Evolutionary conservation across 2,113 vertebrate species (phyloP), one percentile per base, ranked within the genome.

Genomic region (Carollia perspicillata): DNA sequence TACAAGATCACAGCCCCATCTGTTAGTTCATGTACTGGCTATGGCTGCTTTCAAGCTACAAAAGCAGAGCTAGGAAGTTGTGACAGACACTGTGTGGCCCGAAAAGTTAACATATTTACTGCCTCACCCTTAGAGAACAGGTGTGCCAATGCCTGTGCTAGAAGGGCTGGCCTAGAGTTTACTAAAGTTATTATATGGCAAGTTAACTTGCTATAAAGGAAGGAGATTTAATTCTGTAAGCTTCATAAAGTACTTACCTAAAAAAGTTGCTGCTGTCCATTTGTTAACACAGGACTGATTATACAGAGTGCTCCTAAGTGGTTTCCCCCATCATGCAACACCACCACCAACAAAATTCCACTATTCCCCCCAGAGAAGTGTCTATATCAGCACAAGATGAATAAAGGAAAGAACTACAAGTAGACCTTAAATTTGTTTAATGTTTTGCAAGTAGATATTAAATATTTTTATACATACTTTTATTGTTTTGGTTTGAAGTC

Each of bases 401-500:
- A 90, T 22, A 75, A 49, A 96, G 16, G 44, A 65, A 79, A 92
- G 11, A 95, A 81, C 40, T 95, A 74, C 10, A 92, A 22, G 30
- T 37, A 83, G 60, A 86, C 16, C 13, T 89, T 51, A 85, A 80
- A 71, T 40, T 33, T 92, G 88, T 95, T 33, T 3, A 93, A 81
- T 81, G 18, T 58, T 81, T 37, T 93, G 33, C 12, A 84, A 90
- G 37, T 22, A 95, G 23, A 89, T 68, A 72, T 44, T 28, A 71
- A 65, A 78, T 17, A 30, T 8, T 42, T 3, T 13, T n/a, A 23
- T 92, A 98, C 99, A 96, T 99, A 99, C 99, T 99, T 99, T 99
- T 98, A 99, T 99, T 97, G 99, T 99, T 99, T 99, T 99, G 97
- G 99, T 99, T 98, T 99, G 99, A 98, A 99, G 99, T 99, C 99